These are phyloP conservation scores for Erpornis zantholeuca DNA, from an alignment of 2,113 vertebrate genomes.

Conservation along the genomic window DNA sequence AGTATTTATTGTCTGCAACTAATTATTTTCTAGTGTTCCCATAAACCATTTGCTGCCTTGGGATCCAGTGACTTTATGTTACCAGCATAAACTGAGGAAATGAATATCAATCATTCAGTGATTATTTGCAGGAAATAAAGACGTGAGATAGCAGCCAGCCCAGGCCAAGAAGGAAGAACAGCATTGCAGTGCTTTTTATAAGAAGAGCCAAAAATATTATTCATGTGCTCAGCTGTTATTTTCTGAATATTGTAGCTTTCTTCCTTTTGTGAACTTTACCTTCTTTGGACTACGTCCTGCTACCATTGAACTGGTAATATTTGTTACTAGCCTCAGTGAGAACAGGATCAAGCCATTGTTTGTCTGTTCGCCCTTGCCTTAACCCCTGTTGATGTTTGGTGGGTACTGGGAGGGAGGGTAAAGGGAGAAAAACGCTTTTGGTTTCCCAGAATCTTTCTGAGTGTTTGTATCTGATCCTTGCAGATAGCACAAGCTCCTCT, in stretches of 20 bases:
- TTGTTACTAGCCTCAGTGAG: not conserved
- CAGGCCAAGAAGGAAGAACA: not conserved
- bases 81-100: slow-evolving; percentile 15
- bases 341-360: not conserved
- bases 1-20: not conserved
- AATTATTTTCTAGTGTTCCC: not conserved
- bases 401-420: no score
- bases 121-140: slow-evolving; percentile 38
- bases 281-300: not conserved
- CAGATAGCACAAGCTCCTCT: not conserved
- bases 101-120: not conserved
- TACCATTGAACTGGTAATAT: not conserved
- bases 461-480: not conserved
- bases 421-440: not conserved
- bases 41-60: not conserved
- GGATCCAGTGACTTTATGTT: not conserved
- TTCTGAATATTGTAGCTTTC: not conserved
- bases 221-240: not conserved
- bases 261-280: not conserved
- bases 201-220: not conserved
- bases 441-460: not conserved
- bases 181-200: not conserved
- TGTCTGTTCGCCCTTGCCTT: not conserved
- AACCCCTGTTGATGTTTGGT: not conserved
- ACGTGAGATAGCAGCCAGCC: not conserved